Evolutionary conservation across 2,113 vertebrate genomes (phyloP).

Genomic region (Pheucticus melanocephalus): DNA sequence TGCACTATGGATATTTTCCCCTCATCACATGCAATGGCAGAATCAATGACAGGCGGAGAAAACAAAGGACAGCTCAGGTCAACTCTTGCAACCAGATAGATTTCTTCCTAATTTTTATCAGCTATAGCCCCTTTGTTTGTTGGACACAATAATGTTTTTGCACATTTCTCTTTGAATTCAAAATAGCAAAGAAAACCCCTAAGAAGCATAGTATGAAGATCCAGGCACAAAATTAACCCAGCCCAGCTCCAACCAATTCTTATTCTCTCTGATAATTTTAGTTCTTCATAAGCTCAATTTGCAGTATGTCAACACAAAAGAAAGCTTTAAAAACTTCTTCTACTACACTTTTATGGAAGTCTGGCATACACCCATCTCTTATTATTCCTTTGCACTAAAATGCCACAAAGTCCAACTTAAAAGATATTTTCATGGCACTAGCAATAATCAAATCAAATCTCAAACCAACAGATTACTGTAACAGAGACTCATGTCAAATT

Average conservation of each 20-base stretch:
- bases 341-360: not conserved
- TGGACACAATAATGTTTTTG: not conserved
- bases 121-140: not conserved
- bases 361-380: not conserved
- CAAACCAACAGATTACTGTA: not conserved
- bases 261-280: not conserved
- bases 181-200: not conserved
- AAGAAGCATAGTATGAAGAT: not conserved
- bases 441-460: not conserved
- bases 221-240: not conserved
- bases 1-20: not conserved
- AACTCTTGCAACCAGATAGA: not conserved
- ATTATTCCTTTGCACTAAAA: not conserved
- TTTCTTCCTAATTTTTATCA: not conserved
- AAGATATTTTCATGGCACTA: not conserved
- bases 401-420: not conserved
- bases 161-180: not conserved
- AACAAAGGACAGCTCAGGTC: not conserved
- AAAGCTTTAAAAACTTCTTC: not conserved
- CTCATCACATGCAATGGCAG: not conserved
- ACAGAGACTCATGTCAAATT: not conserved
- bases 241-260: not conserved
- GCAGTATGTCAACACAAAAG: not conserved
- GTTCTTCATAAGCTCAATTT: not conserved
- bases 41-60: not conserved